phyloP scores from a whole-genome alignment of 1,140 invertebrate species.

The Bacillus rossius region DNA sequence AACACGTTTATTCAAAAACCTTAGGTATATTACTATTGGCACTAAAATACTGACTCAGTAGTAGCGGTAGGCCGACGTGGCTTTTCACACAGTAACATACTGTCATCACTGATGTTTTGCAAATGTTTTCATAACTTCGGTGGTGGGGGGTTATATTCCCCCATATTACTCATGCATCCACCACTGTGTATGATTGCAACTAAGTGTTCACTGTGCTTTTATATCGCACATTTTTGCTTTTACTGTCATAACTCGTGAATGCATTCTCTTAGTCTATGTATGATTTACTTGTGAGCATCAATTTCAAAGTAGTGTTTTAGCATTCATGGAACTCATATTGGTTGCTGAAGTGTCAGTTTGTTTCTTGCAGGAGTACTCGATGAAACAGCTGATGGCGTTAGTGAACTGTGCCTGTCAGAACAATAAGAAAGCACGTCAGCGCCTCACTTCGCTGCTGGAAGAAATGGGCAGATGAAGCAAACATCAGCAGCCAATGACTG shows the following conservation, averaged over 20 bases:
- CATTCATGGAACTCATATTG: slow-evolving; percentile 1
- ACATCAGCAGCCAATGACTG: too few relatives aligned
- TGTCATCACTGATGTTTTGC: too few relatives aligned
- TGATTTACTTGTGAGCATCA: neutral
- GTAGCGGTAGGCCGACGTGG: too few relatives aligned
- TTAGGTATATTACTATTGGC: too few relatives aligned
- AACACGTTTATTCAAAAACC: too few relatives aligned
- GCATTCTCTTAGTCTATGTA: neutral
- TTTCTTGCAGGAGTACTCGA: slow-evolving; percentile 71
- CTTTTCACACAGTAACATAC: too few relatives aligned
- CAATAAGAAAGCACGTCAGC: slow-evolving; percentile 79
- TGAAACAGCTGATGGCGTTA: slow-evolving; percentile 78
- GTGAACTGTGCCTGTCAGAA: slow-evolving; percentile 83
- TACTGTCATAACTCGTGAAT: neutral
- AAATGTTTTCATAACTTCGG: neutral
- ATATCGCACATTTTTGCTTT: neutral
- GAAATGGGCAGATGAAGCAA: slow-evolving; percentile 31
- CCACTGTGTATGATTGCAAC: neutral
- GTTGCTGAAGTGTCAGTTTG: slow-evolving; percentile 15
- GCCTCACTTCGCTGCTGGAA: slow-evolving; percentile 67
- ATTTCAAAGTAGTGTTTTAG: neutral
- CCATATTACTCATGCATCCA: neutral
- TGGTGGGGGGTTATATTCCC: neutral
- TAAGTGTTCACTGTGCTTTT: neutral
- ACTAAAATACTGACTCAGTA: too few relatives aligned